Evolutionary conservation across 2,888 invertebrate genomes (phyloP).

Genomic region (Sphaeridia pumilis): DNA sequence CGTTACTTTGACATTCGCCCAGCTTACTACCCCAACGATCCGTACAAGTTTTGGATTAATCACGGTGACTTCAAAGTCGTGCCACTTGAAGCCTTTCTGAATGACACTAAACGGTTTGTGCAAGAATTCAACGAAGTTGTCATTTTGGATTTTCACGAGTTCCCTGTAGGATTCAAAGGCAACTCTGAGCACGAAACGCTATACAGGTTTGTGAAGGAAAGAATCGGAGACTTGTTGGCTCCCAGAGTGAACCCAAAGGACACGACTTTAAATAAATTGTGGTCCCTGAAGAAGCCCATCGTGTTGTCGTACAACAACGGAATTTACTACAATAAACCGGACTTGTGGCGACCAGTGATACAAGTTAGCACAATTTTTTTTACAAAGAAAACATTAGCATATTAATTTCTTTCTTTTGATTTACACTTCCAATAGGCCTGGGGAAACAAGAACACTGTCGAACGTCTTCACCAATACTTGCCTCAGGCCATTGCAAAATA

Average conservation of each 20-base stretch:
- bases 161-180: conserved; percentile 54
- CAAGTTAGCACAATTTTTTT: no score
- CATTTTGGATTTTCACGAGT: conserved; percentile 69
- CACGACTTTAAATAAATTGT: conserved; percentile 47
- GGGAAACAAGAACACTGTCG: conserved; percentile 51
- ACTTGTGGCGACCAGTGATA: conserved; percentile 15
- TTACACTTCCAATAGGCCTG: no score
- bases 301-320: conserved; percentile 46
- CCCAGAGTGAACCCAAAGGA: conserved; percentile 9
- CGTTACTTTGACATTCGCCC: conserved; percentile 70
- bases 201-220: conserved; percentile 39
- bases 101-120: conserved; percentile 37
- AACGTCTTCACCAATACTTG: conserved; percentile 47
- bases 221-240: conserved; percentile 24
- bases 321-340: conserved; percentile 4
- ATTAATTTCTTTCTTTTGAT: no score
- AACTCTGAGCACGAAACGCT: conserved; percentile 39
- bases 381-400: no score
- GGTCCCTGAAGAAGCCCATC: conserved; percentile 46
- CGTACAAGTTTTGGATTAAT: conserved; percentile 53
- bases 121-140: conserved; percentile 49
- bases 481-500: conserved; percentile 29
- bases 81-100: conserved; percentile 44
- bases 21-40: conserved; percentile 49
- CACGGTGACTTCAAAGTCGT: conserved; percentile 59